Evolutionary conservation across 2,113 vertebrate genomes (phyloP).

Genomic region (Psophia crepitans): DNA sequence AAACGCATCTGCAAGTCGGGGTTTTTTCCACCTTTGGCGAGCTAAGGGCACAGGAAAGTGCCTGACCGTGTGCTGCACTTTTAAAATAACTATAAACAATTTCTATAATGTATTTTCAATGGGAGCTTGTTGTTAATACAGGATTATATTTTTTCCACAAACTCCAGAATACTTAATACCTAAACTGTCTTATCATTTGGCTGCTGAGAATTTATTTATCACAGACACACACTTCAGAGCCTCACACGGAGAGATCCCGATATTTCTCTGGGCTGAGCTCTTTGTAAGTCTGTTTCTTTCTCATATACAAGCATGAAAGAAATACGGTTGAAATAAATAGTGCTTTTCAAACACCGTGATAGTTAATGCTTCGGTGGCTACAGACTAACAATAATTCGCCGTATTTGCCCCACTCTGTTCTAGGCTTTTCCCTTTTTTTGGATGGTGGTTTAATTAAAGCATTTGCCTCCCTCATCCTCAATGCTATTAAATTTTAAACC

Average conservation of each 20-base stretch:
- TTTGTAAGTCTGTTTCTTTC: conserved; percentile 37
- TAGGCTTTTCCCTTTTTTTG: background rate
- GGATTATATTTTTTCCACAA: background rate
- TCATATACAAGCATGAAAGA: conserved; percentile 21
- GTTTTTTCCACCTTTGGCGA: conserved; percentile 18
- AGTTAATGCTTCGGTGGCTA: background rate
- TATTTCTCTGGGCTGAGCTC: background rate
- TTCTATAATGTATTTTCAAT: conserved; percentile 33
- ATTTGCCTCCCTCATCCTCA: conserved; percentile 31
- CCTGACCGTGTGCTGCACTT: background rate
- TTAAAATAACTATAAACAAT: conserved; percentile 29
- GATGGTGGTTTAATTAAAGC: conserved; percentile 23
- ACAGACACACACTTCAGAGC: background rate
- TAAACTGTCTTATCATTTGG: conserved; percentile 38
- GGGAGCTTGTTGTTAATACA: background rate
- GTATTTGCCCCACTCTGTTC: background rate
- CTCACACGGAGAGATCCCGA: background rate
- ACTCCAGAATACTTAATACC: conserved; percentile 13
- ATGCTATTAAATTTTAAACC: conserved; percentile 59
- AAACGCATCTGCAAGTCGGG: background rate
- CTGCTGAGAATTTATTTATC: conserved; percentile 25
- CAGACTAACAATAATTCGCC: background rate
- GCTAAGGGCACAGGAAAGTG: background rate
- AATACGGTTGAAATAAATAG: conserved; percentile 43
- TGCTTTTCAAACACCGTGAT: background rate